A percentile compares a stretch with the other conserved stretches of the same genome.
phyloP scores from a whole-genome alignment of 2,797 vertebrate species.

The Lates japonicus region DNA sequence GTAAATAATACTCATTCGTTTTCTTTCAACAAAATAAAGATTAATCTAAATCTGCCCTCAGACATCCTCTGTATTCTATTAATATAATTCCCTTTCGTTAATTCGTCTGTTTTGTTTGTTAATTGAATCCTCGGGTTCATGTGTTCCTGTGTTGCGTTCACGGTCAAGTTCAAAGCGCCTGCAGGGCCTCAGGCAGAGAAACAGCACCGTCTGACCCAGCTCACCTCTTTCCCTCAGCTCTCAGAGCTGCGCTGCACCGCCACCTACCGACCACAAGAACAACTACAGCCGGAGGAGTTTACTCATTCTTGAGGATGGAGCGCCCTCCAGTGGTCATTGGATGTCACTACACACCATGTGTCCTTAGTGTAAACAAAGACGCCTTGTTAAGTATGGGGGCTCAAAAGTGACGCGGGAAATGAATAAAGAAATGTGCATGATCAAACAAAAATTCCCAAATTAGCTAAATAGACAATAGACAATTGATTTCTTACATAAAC shows the following conservation, averaged over 20 bases:
- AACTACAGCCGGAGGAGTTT: neutral
- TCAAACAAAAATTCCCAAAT: neutral
- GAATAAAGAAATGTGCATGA: neutral
- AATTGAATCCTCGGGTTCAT: neutral
- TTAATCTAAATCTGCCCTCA: neutral
- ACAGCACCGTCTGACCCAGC: constrained; percentile 27
- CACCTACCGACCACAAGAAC: constrained; percentile 22
- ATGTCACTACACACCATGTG: constrained; percentile 19
- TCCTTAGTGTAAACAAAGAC: neutral
- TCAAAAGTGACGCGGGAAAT: neutral
- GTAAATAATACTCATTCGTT: neutral
- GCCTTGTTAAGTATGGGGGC: too few species aligned
- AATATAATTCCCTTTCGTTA: neutral
- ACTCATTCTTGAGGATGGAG: neutral
- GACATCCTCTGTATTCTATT: neutral
- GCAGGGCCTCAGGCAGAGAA: constrained; percentile 42
- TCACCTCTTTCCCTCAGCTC: constrained; percentile 19
- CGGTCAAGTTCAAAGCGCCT: constrained; percentile 78
- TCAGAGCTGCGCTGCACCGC: constrained; percentile 28
- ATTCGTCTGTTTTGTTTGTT: neutral
- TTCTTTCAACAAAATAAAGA: neutral
- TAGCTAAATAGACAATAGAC: too few species aligned
- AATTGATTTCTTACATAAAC: too few species aligned
- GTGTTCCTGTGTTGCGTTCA: constrained; percentile 64
- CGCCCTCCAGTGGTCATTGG: constrained; percentile 37